Conservation (phyloP, 1,140 invertebrate species). For the Cherax destructor region DNA sequence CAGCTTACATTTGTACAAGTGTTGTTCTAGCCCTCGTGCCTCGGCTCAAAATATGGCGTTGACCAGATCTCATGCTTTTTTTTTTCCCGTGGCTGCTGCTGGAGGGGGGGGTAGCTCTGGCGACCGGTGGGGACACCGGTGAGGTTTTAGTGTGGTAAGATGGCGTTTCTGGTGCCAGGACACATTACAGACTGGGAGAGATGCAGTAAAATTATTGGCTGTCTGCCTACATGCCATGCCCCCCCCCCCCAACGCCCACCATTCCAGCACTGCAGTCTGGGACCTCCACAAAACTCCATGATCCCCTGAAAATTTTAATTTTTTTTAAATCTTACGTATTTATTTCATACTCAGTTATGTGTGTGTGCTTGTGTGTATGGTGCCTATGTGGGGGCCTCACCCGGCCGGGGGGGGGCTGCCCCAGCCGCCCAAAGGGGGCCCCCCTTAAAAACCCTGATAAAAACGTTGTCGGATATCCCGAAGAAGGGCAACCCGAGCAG, state of each 20-base stretch:
- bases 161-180: neutral
- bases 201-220: neutral
- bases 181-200: slow-evolving; percentile 20
- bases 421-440: neutral
- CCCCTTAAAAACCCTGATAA: slow-evolving; percentile 23
- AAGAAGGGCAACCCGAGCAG: slow-evolving; percentile 26
- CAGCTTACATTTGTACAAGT: neutral
- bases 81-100: neutral
- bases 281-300: slow-evolving; percentile 44
- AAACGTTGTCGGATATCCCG: slow-evolving; percentile 29
- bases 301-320: slow-evolving; percentile 22
- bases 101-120: neutral
- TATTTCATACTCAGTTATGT: slow-evolving; percentile 29
- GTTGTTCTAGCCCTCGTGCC: neutral
- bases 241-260: neutral
- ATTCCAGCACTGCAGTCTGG: neutral
- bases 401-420: too few species aligned
- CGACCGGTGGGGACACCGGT: neutral
- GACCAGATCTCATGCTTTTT: slow-evolving; percentile 20
- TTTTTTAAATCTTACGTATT: slow-evolving; percentile 45
- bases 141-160: neutral
- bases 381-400: neutral
- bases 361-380: slow-evolving; percentile 21
- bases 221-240: neutral
- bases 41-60: neutral